Percentiles rank a stretch among this genome's conserved stretches.
Conservation (phyloP, 2,888 invertebrate species). For the Panorpa germanica region DNA sequence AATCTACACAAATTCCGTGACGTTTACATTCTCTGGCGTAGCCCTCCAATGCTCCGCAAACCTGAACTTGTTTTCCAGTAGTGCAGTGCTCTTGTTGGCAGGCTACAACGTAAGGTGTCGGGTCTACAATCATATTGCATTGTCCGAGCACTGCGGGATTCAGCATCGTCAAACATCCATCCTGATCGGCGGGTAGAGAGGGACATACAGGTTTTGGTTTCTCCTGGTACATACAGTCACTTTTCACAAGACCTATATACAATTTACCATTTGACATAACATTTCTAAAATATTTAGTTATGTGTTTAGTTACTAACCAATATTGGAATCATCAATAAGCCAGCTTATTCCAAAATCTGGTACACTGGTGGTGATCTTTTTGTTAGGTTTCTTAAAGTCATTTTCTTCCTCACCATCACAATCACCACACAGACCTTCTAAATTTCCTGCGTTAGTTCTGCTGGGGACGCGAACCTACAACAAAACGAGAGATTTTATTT, state of each 20-base stretch:
- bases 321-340: constrained; percentile 19
- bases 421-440: constrained; percentile 68
- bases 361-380: constrained; percentile 34
- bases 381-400: constrained; percentile 35
- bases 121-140: constrained; percentile 58
- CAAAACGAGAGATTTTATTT: too few species aligned
- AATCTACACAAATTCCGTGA: constrained; percentile 52
- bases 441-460: constrained; percentile 44
- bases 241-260: constrained; percentile 25
- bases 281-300: constrained; percentile 22
- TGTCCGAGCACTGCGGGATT: constrained; percentile 35
- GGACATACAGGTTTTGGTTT: constrained; percentile 26
- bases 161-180: constrained; percentile 47
- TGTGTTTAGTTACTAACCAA: constrained; percentile 5
- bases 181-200: constrained; percentile 35
- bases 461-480: constrained; percentile 48
- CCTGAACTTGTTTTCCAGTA: constrained; percentile 29
- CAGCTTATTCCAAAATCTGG: constrained; percentile 35
- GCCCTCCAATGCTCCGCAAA: constrained; percentile 45
- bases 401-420: constrained; percentile 39
- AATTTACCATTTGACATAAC: constrained; percentile 25
- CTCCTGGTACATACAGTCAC: constrained; percentile 28
- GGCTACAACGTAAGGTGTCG: constrained; percentile 40
- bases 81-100: constrained; percentile 51
- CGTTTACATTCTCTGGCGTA: constrained; percentile 55